A percentile compares a stretch with the other conserved stretches of the same genome.
These are phyloP conservation scores for Erinaceus europaeus DNA, from an alignment of 2,113 vertebrate species.

Conservation along the genomic window DNA sequence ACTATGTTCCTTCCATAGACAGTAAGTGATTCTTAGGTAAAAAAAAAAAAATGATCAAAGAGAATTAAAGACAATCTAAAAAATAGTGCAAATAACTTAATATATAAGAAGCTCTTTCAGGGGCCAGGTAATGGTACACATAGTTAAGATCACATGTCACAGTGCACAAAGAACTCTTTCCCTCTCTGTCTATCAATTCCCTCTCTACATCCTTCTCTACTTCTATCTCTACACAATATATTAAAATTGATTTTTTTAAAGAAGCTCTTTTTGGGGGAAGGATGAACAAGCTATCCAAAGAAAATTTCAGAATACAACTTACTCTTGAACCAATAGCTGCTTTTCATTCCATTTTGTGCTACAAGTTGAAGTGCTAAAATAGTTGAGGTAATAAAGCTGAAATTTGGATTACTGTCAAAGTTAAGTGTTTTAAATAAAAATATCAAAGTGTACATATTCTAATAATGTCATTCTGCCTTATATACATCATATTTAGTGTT, in stretches of 20 bases:
- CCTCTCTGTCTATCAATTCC: too few species aligned
- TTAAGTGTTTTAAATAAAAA: conserved; percentile 2
- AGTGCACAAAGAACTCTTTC: too few species aligned
- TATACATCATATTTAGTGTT: too few species aligned
- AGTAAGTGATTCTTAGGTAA: background rate
- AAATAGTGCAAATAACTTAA: conserved; percentile 5
- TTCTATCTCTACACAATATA: too few species aligned
- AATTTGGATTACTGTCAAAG: background rate
- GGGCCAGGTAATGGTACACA: too few species aligned
- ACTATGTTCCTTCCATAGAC: background rate
- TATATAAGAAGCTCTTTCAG: background rate
- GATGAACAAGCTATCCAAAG: background rate
- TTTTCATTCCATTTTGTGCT: background rate
- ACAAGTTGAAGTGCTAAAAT: background rate
- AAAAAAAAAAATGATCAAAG: background rate
- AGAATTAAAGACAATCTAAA: background rate
- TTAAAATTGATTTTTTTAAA: too few species aligned
- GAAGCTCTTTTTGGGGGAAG: too few species aligned
- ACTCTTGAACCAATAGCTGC: background rate
- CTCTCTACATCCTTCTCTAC: background rate
- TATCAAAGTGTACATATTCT: background rate
- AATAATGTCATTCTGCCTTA: background rate
- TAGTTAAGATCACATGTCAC: too few species aligned
- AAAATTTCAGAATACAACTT: background rate
- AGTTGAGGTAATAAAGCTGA: background rate